Evolutionary conservation across 2,797 vertebrate genomes (phyloP), one percentile per base, ranked within the genome.

Genomic region (Danio albolineatus): DNA sequence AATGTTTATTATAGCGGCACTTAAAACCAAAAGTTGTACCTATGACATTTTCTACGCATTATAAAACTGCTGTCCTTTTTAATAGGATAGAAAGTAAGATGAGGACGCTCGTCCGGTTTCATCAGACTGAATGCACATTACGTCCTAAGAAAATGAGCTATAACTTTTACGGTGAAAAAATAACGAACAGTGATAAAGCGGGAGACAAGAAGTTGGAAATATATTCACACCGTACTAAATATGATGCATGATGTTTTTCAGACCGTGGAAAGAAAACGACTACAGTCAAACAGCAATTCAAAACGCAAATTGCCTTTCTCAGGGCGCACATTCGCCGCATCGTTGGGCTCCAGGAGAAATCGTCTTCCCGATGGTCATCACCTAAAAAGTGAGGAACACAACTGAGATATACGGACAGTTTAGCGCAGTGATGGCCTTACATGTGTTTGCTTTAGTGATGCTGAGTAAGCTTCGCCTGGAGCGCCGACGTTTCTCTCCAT

Each of bases 401-500:
- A 64, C 54, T 53, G 7, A 64, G 59, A 73, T 65, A 17, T 54
- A 64, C 53, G 77, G 67, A 73, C 69, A 64, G 10, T 46, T 49
- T 36, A 53, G 57, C 28, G 1, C 21, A 70, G 13, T 51, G 69
- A 75, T 60, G 72, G 56, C 60, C 57, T 36, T 76, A 28, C 48
- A 56, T 76, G 41, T 14, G 46, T 70, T 57, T 76, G 51, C 59
- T 76, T 53, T 62, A 41, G 71, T 74, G 56, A 65, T 72, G 77
- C 67, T 83, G 82, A 83, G 43, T 79, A 83, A 72, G 82, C 48
- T 76, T 72, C 72, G 65, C 69, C 67, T 76, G 43, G 59, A 67
- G 19, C 36, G 0, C 16, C 6, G 59, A 75, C 57, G 81, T 71
- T 75, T 75, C 73, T 80, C 36, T 82, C 38, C 17, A 73, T 73